Evolutionary conservation across 2,888 invertebrate genomes (phyloP), one percentile per base, ranked within the genome.

Genomic region (Phaonia tiefii): DNA sequence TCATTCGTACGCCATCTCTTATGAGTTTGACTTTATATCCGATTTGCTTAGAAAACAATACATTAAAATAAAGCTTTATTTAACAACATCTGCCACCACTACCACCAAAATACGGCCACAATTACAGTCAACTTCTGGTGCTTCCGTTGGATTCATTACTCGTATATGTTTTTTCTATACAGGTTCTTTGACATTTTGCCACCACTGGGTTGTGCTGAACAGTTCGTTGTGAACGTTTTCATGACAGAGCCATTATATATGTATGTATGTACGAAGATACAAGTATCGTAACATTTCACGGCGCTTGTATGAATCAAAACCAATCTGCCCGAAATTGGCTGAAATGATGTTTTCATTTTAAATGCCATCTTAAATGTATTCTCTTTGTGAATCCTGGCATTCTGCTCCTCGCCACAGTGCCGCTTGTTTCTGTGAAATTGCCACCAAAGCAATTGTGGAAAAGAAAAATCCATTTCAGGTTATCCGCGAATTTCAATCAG

Each of bases 401-500:
- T 11, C 17, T 37, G 63, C 22, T 37, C 31, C 37, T 10, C n/a
- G 83, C 84, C 84, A 83, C 17, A 11, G 13, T n/a, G 60, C 11
- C n/a, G 8, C 20, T 39, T 63, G 63, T 42, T 42, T 42, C 22
- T 78, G 75, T 81, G 67, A 88, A 87, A 87, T 86, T 88, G 88
- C 87, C 87, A 86, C 88, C 88, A 86, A 88, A 87, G 87, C 88
- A 89, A 88, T 89, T 89, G 88, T 85, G 89, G 89, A 87, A 80
- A 86, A 84, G 83, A 86, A 85, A 86, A 87, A 87, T 86, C 88
- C 89, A 88, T 89, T 89, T 87, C 86, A 86, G 89, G 89, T 89
- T 89, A 88, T 89, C 89, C 89, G 89, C 89, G 89, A 89, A 89
- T 88, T 87, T 88, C 89, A 88, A 88, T 88, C 87, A 87, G 86